Base-by-base conservation (phyloP, 2,888 invertebrate species). In the Nipponacmea schrenckii region DNA sequence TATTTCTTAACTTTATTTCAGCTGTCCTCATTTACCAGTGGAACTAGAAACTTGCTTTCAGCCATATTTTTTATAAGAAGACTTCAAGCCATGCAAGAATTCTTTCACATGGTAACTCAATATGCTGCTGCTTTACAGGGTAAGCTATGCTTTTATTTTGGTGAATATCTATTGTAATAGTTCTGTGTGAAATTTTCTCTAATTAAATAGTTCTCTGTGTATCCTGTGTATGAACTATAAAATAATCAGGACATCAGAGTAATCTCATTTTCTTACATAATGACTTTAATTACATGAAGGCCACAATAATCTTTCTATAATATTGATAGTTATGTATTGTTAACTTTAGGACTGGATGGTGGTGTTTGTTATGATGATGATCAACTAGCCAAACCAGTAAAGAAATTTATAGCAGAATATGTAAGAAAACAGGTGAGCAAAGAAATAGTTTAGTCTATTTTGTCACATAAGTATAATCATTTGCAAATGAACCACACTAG, bases 31-130 rank as follows among this genome's bases (percentile, higher is more conserved):
- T 93, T 93, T 81, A 93, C 93, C 75, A 91, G 92, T 10, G 89
- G 91, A 62, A 92, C 94, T 1, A 92, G 94, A 62, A 90, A 91
- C 5, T 92, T 94, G 31, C 90, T 95, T 68, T 93, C 94, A 73
- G 93, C 93, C 82, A 92, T 95, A 77, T 94, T 93, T 89, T 90
- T 95, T 76, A 91, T 95, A 72, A 94, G 94, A 77, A 92, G 94
- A 78, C 89, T 95, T 64, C 93, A 93, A 85, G 92, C 93, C 0
- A 93, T 94, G 88, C 93, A 92, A 63, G 94, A 94, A 78, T 94
- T 94, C 86, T 93, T 95, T 86, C 91, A 92, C 12, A 90, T 86
- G 81, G 87, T 86, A 69, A 85, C 83, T n/a, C 83, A 85, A 73
- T 83, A 84, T 81, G 85, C 86, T 68, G 81, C 80, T 20, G 82